Base-by-base conservation (phyloP, 2,113 vertebrate genomes). In the Gymnocephalus cernua region DNA sequence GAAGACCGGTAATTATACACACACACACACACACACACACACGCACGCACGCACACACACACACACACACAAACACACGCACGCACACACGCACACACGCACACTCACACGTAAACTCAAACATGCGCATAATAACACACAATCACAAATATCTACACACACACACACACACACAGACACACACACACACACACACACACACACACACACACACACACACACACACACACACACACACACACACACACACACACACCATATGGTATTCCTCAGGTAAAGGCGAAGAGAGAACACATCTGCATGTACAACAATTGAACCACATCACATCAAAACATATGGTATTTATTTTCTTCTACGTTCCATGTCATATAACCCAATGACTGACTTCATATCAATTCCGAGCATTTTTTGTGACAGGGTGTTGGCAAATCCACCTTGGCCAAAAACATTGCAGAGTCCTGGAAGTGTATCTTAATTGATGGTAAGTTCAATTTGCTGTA, bases 401-500 rank as follows among this genome's bases (percentile, higher is more conserved):
- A 11, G 0, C 7, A 11, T 70, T 94, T 62, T 41, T 19, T 76
- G 50, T 81, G n/a, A 5, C 80, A 99, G 98, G 96, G 97, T 32
- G 89, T 95, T 91, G 98, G 98, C 29, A 99, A 99, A 94, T 95
- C 96, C 83, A 97, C 96, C 0, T 93, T 99, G 90, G 97, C 96
- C 64, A 93, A 77, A 88, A 95, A 92, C 65, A 79, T 99, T 71
- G 90, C 97, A 67, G 92, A 97, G 53, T 89, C 93, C 27, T 98
- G 97, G 97, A 97, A 94, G 32, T 96, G 96, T 86, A 82, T 97
- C 91, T 94, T 95, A 38, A 86, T 99, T 89, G 96, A 99, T 95
- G 97, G 98, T 98, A 96, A 80, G 77, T 77, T 18, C 0, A 21
- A 12, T 62, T 41, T 62, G 16, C 14, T 51, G 1, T 16, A 38